Conservation (phyloP, 1,140 invertebrate species). For the Polypedilum pembai region DNA sequence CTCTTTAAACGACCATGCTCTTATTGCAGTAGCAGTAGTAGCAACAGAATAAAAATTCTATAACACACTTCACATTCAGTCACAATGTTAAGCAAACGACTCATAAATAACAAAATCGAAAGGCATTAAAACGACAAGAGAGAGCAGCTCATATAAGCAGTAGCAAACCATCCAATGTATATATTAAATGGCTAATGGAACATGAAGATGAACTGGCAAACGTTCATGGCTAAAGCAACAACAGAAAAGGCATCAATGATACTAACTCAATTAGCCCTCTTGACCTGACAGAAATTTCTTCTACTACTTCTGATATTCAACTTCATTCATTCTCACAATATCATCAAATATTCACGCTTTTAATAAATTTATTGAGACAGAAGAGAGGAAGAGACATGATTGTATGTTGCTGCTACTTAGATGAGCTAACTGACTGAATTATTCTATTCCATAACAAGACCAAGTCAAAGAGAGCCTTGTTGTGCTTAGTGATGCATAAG, state of each 20-base stretch:
- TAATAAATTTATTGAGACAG: conserved; percentile 22
- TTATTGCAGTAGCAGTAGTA: no score
- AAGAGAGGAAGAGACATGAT: not conserved
- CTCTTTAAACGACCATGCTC: no score
- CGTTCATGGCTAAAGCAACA: not conserved
- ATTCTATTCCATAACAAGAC: no score
- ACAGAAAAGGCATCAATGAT: conserved; percentile 4
- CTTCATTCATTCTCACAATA: not conserved
- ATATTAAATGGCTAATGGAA: conserved; percentile 26
- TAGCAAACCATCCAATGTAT: conserved; percentile 6
- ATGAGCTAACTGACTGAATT: not conserved
- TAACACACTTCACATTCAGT: not conserved
- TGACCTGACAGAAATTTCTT: conserved; percentile 10
- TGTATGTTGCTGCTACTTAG: not conserved
- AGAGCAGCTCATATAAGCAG: not conserved
- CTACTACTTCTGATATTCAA: not conserved
- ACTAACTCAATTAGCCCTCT: conserved; percentile 23
- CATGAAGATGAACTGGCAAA: conserved; percentile 20
- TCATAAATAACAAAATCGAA: conserved; percentile 28
- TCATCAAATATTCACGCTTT: conserved; percentile 27
- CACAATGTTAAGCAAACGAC: conserved; percentile 19
- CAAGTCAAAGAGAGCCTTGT: no score
- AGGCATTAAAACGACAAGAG: conserved; percentile 7
- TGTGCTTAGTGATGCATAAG: not conserved
- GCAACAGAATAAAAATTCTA: no score